Evolutionary conservation across 30 jellyfish, hydroid and myxozoan species (phyloP), one percentile per base, ranked within the genome.

Genomic region (Hydractinia echinata): DNA sequence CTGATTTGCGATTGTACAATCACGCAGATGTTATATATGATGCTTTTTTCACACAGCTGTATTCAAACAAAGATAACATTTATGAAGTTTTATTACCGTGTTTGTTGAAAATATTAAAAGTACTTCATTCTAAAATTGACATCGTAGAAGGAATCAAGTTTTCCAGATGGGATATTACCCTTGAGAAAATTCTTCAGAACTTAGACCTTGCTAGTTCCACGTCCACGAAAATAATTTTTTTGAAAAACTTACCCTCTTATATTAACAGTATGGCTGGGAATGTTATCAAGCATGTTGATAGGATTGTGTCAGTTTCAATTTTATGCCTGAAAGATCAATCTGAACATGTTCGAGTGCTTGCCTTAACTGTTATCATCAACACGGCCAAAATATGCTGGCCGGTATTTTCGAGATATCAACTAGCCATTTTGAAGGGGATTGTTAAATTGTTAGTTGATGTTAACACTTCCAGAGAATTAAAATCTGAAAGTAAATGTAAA

Each of bases 11-110:
- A 56, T 56, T 84, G 64, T 64, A 79, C 78, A 89, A 85, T 64
- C 91, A 89, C 55, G 95, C 86, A 6, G 95, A 54, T 4, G 77
- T 89, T 48, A 81, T 89, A 8, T 84, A 89, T 66, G 92, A 89
- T 53, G 91, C 74, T 15, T 72, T 89, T 20, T 89, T 78, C 83
- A 84, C 80, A 53, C 82, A 84, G 70, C 79, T 89, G 53, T 89
- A 69, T 74, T 77, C 91, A 15, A 73, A 81, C 18, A 78, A 81
- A 20, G 88, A 78, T 30, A 54, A 53, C 51, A 61, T 87, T 52
- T 80, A 84, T 10, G 73, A 66, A 79, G 89, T 84, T 30, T 81
- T 76, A 44, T 76, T 89, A 55, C 85, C 91, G 0, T 89, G 96
- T 68, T 55, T 89, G 70, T 54, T 13, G 4, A 73, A 61, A 72